These are phyloP conservation scores for Molossus alvarezi DNA, from an alignment of 2,797 vertebrate genomes.

Conservation along the genomic window DNA sequence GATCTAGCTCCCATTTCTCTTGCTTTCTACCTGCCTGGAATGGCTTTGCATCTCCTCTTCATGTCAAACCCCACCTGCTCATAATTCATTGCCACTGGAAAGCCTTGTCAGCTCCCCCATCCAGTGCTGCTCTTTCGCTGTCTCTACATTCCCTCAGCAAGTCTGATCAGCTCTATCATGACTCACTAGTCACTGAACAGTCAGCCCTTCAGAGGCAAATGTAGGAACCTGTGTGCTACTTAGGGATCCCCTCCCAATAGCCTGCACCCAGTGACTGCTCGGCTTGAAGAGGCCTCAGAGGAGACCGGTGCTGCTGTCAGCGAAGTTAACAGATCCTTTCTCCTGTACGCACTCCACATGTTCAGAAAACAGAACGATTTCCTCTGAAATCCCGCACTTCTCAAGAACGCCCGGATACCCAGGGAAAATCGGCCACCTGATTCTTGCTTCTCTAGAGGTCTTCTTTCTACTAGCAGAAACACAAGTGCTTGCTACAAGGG, in stretches of 20 bases:
- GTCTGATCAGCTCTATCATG: not conserved
- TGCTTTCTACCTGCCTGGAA: not conserved
- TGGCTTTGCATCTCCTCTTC: not conserved
- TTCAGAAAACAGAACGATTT: slow-evolving; percentile 64
- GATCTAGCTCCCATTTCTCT: not conserved
- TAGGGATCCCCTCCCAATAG: not conserved
- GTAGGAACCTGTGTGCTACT: not conserved
- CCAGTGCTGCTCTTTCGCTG: not conserved
- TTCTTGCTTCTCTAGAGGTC: slow-evolving; percentile 67
- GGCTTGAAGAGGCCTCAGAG: not conserved
- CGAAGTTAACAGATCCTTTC: not conserved
- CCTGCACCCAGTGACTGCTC: not conserved
- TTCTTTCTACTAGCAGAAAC: slow-evolving; percentile 69
- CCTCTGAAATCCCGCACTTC: slow-evolving; percentile 39
- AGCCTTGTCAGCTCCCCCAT: not conserved
- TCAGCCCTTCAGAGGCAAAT: not conserved
- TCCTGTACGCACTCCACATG: not conserved
- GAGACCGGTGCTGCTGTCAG: not conserved
- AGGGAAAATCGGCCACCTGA: slow-evolving; percentile 71
- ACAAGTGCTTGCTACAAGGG: slow-evolving; percentile 61
- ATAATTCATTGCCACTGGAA: not conserved
- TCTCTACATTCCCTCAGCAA: not conserved
- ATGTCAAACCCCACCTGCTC: not conserved
- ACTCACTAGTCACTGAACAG: not conserved
- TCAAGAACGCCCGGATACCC: slow-evolving; percentile 54